These are phyloP conservation scores for Rhabditoides inermis DNA, from an alignment of 2,888 invertebrate species.

Conservation along the genomic window DNA sequence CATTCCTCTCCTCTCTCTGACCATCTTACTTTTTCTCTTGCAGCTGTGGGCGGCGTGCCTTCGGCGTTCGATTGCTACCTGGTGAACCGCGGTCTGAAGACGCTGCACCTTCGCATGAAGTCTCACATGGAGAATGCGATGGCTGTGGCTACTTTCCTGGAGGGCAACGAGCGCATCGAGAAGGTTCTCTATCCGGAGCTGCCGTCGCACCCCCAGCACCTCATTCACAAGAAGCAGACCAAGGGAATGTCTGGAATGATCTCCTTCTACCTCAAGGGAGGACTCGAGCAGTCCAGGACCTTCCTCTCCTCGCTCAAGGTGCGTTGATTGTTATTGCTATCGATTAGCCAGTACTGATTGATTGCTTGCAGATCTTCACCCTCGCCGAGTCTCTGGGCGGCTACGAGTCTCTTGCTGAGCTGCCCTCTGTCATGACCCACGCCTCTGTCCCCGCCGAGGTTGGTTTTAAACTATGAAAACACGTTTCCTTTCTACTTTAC, in stretches of 20 bases:
- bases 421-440: slow-evolving; percentile 88
- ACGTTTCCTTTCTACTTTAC: no score
- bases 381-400: slow-evolving; percentile 91
- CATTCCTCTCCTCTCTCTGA: no score
- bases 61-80: slow-evolving; percentile 91
- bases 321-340: neutral
- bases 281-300: slow-evolving; percentile 65
- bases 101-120: slow-evolving; percentile 81
- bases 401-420: slow-evolving; percentile 83
- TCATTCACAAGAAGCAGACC: slow-evolving; percentile 70
- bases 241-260: slow-evolving; percentile 82
- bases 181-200: slow-evolving; percentile 62
- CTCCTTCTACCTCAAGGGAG: slow-evolving; percentile 76
- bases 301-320: slow-evolving; percentile 68
- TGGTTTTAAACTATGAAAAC: neutral
- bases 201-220: slow-evolving; percentile 76
- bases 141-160: slow-evolving; percentile 72
- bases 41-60: slow-evolving; percentile 83
- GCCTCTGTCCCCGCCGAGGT: slow-evolving; percentile 72
- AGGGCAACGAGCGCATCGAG: slow-evolving; percentile 68
- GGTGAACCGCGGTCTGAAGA: slow-evolving; percentile 81
- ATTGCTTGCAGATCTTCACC: slow-evolving; percentile 61
- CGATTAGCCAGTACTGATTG: neutral
- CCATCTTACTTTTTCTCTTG: slow-evolving; percentile 14
- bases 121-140: slow-evolving; percentile 74